phyloP scores from a whole-genome alignment of 2,113 vertebrate species.

The Proteles cristata region DNA sequence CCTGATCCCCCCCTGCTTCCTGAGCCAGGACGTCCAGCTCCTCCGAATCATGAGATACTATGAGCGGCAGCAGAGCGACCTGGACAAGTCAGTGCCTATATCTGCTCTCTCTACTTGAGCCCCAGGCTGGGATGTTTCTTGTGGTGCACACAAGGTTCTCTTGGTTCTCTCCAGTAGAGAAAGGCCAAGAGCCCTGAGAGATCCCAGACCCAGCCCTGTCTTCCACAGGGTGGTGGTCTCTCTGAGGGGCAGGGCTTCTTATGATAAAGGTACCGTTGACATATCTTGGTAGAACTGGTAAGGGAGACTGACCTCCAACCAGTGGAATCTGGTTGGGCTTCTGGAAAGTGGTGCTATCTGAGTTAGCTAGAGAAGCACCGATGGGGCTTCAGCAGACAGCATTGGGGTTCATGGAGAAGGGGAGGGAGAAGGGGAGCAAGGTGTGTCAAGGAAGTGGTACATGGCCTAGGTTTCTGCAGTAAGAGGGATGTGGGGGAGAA shows the following conservation, averaged over 20 bases:
- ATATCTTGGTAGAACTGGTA: not conserved
- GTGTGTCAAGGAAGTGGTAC: not conserved
- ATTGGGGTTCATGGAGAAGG: not conserved
- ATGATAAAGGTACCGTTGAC: rapidly evolving
- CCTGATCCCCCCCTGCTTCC: constrained; percentile 96
- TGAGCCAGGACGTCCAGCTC: constrained; percentile 96
- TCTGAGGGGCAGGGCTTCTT: not conserved
- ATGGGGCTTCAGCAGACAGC: not conserved
- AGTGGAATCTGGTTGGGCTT: not conserved
- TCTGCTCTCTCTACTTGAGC: not conserved
- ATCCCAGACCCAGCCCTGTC: not conserved
- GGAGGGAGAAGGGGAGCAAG: not conserved
- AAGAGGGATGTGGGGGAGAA: not conserved
- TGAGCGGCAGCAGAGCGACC: constrained; percentile 91
- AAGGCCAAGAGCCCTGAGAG: not conserved
- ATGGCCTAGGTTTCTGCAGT: not conserved
- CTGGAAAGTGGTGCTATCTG: not conserved
- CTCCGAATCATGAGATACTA: constrained; percentile 97
- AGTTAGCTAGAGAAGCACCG: not conserved
- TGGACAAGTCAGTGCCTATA: constrained; percentile 92
- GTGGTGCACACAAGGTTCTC: not conserved
- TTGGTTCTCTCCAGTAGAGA: not conserved
- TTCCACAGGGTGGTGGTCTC: not conserved
- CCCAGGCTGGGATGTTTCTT: not conserved
- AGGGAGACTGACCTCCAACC: not conserved